phyloP scores from a whole-genome alignment of 2,113 vertebrate species.

The Ictalurus furcatus region DNA sequence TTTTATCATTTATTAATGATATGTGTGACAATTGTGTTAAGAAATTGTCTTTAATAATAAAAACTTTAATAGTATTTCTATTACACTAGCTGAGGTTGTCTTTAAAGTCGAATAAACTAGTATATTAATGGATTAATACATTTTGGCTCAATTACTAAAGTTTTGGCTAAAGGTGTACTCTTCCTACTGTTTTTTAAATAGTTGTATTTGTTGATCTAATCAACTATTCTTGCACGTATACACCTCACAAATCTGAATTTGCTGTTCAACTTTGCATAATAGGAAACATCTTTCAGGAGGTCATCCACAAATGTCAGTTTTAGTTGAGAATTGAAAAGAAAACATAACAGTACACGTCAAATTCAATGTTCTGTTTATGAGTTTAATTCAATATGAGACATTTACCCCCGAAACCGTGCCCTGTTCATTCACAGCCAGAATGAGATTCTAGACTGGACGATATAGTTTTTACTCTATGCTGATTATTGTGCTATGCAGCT shows the following conservation, averaged over 20 bases:
- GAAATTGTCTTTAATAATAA: slow-evolving; percentile 3
- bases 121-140: slow-evolving; percentile 61
- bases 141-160: slow-evolving; percentile 28
- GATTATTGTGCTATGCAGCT: neutral
- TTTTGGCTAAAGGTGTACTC: slow-evolving; percentile 53
- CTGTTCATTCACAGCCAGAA: neutral
- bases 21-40: slow-evolving; percentile 44
- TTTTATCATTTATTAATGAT: slow-evolving; percentile 61
- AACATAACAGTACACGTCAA: neutral
- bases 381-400: neutral
- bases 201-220: slow-evolving; percentile 34
- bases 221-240: neutral
- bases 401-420: neutral
- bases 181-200: slow-evolving; percentile 58
- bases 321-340: neutral
- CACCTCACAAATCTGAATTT: neutral
- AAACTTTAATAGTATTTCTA: slow-evolving; percentile 22
- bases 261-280: neutral
- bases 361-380: neutral
- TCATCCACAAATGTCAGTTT: neutral
- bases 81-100: slow-evolving; percentile 58
- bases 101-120: slow-evolving; percentile 59
- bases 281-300: neutral
- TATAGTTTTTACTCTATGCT: neutral
- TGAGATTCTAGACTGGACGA: neutral